phyloP scores from a whole-genome alignment of 2,797 vertebrate species.

The Coreius guichenoti region DNA sequence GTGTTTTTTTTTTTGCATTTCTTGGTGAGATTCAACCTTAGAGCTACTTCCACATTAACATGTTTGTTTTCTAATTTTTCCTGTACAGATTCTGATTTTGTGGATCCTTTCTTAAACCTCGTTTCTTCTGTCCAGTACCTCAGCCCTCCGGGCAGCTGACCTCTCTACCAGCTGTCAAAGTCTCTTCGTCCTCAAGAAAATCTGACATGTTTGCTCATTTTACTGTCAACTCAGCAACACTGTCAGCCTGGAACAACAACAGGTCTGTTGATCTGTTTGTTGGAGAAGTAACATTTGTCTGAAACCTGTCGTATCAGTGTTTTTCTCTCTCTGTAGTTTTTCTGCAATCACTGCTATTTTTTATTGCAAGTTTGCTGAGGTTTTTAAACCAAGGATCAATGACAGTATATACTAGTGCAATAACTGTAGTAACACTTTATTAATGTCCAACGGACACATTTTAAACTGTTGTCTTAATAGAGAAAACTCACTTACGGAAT shows the following conservation, averaged over 20 bases:
- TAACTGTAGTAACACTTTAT: conserved; percentile 11
- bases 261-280: conserved; percentile 34
- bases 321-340: conserved; percentile 1
- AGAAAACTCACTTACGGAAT: not conserved
- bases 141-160: conserved; percentile 24
- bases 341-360: conserved; percentile 14
- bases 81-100: conserved; percentile 11
- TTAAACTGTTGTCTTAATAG: conserved; percentile 2
- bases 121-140: conserved; percentile 15
- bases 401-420: conserved; percentile 13
- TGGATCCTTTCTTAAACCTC: conserved; percentile 7
- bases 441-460: conserved; percentile 5
- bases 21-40: not conserved
- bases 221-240: conserved; percentile 35
- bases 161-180: conserved; percentile 23
- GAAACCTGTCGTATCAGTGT: conserved; percentile 24
- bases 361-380: conserved; percentile 7
- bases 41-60: not conserved
- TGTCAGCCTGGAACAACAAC: conserved; percentile 25
- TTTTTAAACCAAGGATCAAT: conserved; percentile 18
- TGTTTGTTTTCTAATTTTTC: not conserved
- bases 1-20: not conserved
- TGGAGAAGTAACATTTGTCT: conserved; percentile 24
- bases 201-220: conserved; percentile 30
- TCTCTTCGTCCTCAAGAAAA: conserved; percentile 11